phyloP scores from a whole-genome alignment of 2,888 invertebrate species.

The Drosophila fungiperda region DNA sequence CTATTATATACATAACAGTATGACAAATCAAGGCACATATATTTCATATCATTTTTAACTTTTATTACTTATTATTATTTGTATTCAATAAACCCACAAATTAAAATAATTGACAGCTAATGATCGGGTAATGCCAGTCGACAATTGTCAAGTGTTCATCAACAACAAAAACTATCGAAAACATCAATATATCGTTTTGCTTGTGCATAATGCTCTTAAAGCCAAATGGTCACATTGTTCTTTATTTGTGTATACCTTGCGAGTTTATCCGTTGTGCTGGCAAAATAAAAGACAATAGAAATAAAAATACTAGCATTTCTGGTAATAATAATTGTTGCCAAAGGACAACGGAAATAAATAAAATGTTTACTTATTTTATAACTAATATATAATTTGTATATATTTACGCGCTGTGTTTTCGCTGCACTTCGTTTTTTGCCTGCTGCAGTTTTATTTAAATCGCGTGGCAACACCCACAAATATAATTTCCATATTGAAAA shows the following conservation, averaged over 20 bases:
- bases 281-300: constrained; percentile 7
- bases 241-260: constrained; percentile 48
- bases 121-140: neutral
- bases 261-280: constrained; percentile 40
- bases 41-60: neutral
- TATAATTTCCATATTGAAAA: neutral
- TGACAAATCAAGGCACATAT: neutral
- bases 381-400: neutral
- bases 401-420: constrained; percentile 7
- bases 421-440: neutral
- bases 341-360: constrained; percentile 1
- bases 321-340: constrained; percentile 35
- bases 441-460: constrained; percentile 12
- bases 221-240: constrained; percentile 32
- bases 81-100: neutral
- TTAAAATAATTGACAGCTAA: neutral
- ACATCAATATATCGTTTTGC: neutral
- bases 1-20: neutral
- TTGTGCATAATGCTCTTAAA: neutral
- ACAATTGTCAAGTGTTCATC: neutral
- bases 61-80: neutral
- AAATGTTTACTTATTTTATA: neutral
- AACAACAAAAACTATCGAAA: neutral
- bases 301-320: constrained; percentile 25
- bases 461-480: constrained; percentile 31